Evolutionary conservation across 1,140 invertebrate genomes (phyloP), one percentile per base, ranked within the genome.

Genomic region (Bathynomus jamesi): DNA sequence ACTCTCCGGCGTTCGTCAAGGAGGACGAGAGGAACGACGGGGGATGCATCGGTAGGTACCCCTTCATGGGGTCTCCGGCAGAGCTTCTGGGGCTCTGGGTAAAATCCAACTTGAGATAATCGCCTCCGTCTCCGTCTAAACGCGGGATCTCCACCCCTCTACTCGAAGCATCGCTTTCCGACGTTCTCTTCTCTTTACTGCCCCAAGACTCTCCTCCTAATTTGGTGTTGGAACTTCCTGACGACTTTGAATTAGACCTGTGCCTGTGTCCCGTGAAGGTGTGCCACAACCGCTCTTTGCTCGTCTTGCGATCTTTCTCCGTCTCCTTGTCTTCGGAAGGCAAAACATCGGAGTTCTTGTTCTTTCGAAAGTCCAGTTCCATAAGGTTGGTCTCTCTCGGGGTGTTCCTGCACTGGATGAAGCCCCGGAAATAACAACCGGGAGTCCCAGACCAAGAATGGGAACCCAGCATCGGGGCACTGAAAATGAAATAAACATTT

Each of bases 391-490:
- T 63, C 61, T 72, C 71, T 5, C 2, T 11, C 13, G 21, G 40
- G 21, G 21, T 1, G 21, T 53, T 53, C 21, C 0, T 67, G 4
- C 68, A 62, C 28, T 73, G 71, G 27, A 74, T 67, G 27, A 77
- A 74, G 5, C 73, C 73, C 13, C 67, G 40, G 70, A 77, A 77
- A 63, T 74, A 74, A 5, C 67, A 69, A 5, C 76, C 76, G 25
- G 76, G 73, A 21, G 76, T 77, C 21, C 73, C 76, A 2, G 76
- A 77, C 76, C 76, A 77, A 4, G 76, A 77, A 32, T 74, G 73
- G 53, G 70, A 72, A 32, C 76, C 76, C 66, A 77, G 62, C 30
- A 77, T 77, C 29, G 76, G 76, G 29, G 76, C 73, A 67, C 76
- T 77, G 76, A 13, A 61, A 28, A 72, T 46, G 29, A 40, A 62